phyloP scores from a whole-genome alignment of 2,888 invertebrate species.

The Globia sparganii region DNA sequence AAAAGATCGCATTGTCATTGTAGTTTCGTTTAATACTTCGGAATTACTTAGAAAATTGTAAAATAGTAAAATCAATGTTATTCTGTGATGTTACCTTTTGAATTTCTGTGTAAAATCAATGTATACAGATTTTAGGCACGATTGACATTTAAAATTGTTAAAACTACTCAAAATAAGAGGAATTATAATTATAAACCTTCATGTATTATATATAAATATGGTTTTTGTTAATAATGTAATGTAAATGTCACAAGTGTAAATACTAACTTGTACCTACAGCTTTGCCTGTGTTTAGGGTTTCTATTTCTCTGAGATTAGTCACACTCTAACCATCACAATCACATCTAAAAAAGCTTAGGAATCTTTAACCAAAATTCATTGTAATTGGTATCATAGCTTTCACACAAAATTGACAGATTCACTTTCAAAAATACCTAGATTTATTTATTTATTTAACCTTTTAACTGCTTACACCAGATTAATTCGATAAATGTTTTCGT shows the following conservation, averaged over 20 bases:
- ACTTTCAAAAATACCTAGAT: not conserved
- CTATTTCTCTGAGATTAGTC: not conserved
- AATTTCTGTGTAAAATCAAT: slow-evolving; percentile 2
- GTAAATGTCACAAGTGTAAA: slow-evolving; percentile 18
- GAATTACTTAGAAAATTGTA: slow-evolving; percentile 1
- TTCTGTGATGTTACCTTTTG: not conserved
- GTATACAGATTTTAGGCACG: not conserved
- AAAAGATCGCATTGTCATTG: slow-evolving; percentile 37
- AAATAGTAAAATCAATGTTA: not conserved
- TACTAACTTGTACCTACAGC: not conserved
- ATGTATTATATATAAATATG: not conserved
- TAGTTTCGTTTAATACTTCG: not conserved
- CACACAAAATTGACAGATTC: not conserved
- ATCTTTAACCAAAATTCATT: not conserved
- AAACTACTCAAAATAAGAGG: not conserved
- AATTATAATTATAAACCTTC: not conserved
- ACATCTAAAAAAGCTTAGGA: not conserved
- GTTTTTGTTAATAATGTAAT: not conserved
- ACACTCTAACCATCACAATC: not conserved
- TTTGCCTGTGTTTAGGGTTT: not conserved
- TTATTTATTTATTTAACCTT: not conserved
- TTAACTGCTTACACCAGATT: too few relatives aligned
- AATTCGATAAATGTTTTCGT: too few relatives aligned
- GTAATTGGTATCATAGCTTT: not conserved
- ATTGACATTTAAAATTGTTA: too few relatives aligned